Percentiles rank a stretch among this genome's conserved stretches.
Conservation (phyloP, 1,140 invertebrate genomes). For the Halotydeus destructor region DNA sequence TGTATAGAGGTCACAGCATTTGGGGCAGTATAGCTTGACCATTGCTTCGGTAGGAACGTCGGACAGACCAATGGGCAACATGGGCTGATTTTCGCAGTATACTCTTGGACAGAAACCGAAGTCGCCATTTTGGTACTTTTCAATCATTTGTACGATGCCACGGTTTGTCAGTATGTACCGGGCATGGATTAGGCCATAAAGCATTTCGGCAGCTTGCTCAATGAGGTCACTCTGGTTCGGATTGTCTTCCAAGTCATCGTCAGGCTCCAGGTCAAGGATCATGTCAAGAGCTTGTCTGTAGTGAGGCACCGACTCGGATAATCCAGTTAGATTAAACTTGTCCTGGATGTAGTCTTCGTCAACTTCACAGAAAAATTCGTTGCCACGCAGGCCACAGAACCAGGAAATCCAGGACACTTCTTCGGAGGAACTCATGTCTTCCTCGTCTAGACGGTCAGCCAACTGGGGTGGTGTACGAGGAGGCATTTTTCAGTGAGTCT, state of each 20-base stretch:
- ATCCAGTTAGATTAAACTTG: constrained; percentile 97
- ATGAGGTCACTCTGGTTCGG: constrained; percentile 58
- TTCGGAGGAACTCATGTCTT: constrained; percentile 13
- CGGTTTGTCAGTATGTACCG: constrained; percentile 97
- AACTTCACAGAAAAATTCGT: constrained; percentile 99
- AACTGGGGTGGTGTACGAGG: too few relatives aligned
- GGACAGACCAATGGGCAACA: constrained; percentile 78
- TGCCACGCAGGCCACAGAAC: constrained; percentile 96
- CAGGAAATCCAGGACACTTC: constrained; percentile 87
- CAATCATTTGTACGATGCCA: constrained; percentile 95
- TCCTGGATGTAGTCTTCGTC: constrained; percentile 99
- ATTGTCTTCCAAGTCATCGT: constrained; percentile 60
- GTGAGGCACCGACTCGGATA: constrained; percentile 98
- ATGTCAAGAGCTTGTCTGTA: constrained; percentile 97
- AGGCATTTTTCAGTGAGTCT: too few relatives aligned
- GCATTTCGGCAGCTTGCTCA: constrained; percentile 96
- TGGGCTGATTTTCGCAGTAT: constrained; percentile 91
- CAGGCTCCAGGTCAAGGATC: constrained; percentile 94
- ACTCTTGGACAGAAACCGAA: constrained; percentile 85
- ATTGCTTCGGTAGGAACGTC: constrained; percentile 97
- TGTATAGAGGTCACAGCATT: constrained; percentile 98
- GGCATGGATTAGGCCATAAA: constrained; percentile 98
- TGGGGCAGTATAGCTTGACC: constrained; percentile 98
- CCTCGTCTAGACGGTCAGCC: too few relatives aligned
- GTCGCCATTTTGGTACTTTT: constrained; percentile 96